A percentile compares a stretch with the other conserved stretches of the same genome.
These are phyloP conservation scores for Ctenopoma multispine DNA, from an alignment of 2,797 vertebrate genomes.

Conservation along the genomic window DNA sequence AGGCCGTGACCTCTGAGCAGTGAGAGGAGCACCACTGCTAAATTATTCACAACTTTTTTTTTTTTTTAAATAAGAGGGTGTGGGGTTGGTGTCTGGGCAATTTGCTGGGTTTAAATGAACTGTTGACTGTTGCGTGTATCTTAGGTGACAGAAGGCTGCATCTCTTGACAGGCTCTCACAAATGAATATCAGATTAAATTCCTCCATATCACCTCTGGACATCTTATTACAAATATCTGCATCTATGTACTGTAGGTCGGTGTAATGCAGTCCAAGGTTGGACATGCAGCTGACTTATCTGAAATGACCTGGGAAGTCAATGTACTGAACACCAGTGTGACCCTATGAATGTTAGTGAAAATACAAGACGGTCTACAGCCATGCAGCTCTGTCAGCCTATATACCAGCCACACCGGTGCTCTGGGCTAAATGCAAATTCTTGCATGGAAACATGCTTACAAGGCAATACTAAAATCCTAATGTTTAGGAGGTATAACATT, in stretches of 20 bases:
- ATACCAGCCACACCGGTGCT: not conserved
- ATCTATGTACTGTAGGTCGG: constrained; percentile 22
- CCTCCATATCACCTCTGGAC: constrained; percentile 45
- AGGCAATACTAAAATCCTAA: too few relatives aligned
- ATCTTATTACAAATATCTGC: constrained; percentile 61
- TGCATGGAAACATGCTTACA: too few relatives aligned
- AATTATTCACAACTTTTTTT: constrained; percentile 63
- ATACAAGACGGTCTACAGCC: not conserved
- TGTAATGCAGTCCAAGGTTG: constrained; percentile 28
- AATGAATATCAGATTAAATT: constrained; percentile 60
- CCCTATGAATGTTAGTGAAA: constrained; percentile 31
- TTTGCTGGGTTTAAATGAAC: constrained; percentile 46
- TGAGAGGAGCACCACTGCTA: constrained; percentile 37
- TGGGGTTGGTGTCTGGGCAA: constrained; percentile 21
- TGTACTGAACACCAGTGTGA: constrained; percentile 34
- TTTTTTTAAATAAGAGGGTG: constrained; percentile 17
- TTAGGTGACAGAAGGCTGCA: constrained; percentile 35
- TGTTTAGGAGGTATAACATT: too few relatives aligned
- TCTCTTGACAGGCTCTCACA: constrained; percentile 32
- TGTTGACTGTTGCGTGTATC: constrained; percentile 30
- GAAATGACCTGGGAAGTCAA: constrained; percentile 48
- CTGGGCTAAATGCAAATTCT: too few relatives aligned
- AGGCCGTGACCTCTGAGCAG: constrained; percentile 57
- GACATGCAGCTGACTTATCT: constrained; percentile 43
- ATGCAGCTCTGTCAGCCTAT: not conserved